Conservation (phyloP, 2,797 vertebrate genomes). For the Pangasius krempfi region DNA sequence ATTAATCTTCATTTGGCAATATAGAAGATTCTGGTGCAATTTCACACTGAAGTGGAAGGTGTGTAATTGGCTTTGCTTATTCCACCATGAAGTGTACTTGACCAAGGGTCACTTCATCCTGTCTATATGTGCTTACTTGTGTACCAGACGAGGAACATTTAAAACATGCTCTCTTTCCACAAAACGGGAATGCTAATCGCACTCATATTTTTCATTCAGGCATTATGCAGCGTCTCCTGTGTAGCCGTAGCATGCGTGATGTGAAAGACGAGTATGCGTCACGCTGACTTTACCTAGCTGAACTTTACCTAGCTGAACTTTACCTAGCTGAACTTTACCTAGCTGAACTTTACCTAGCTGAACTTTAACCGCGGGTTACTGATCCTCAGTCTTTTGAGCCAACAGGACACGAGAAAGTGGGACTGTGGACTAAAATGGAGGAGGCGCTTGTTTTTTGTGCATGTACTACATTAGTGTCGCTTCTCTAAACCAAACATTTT, state of each 20-base stretch:
- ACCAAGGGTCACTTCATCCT: background rate
- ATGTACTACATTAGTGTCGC: background rate
- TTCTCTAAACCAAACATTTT: background rate
- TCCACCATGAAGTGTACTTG: background rate
- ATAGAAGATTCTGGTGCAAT: background rate
- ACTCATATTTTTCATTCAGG: background rate
- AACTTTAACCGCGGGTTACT: no score
- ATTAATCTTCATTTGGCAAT: background rate
- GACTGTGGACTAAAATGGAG: background rate
- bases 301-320: no score
- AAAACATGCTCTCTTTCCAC: background rate
- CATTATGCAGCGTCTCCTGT: background rate
- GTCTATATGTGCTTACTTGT: background rate
- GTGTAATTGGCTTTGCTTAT: conserved; percentile 19
- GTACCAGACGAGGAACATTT: background rate
- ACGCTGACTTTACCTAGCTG: background rate
- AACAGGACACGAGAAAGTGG: background rate
- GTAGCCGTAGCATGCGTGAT: background rate
- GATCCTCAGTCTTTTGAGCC: background rate
- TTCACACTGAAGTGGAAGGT: conserved; percentile 8
- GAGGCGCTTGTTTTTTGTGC: background rate
- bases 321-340: no score
- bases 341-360: background rate
- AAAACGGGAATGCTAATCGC: background rate
- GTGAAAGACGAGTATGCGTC: background rate